Conservation (phyloP, 64 coral and sea anemone genomes). For the Pocillopora verrucosa region DNA sequence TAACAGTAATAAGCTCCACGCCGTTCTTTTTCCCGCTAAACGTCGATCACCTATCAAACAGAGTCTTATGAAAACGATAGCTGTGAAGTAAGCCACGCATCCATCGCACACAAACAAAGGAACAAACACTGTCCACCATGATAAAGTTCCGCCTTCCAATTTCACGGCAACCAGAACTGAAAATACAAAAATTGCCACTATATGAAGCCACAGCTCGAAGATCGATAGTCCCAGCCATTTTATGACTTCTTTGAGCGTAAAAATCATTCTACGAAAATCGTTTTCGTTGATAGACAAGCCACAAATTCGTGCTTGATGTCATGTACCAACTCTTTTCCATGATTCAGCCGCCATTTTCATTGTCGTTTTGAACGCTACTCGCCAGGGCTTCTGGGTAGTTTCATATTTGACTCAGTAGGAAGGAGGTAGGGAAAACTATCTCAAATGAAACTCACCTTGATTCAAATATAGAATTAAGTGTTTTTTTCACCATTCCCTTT, state of each 20-base stretch:
- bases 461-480: background rate
- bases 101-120: conserved; percentile 94
- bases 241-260: conserved; percentile 85
- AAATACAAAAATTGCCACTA: conserved; percentile 76
- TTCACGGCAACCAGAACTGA: conserved; percentile 91
- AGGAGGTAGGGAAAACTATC: background rate
- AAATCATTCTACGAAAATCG: conserved; percentile 74
- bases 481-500: background rate
- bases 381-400: conserved; percentile 40
- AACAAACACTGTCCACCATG: conserved; percentile 97
- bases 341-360: conserved; percentile 59
- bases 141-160: conserved; percentile 60
- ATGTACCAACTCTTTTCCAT: conserved; percentile 32
- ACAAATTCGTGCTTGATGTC: conserved; percentile 20
- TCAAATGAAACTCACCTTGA: background rate
- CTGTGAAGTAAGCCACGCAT: conserved; percentile 85
- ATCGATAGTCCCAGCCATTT: conserved; percentile 93
- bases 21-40: conserved; percentile 83
- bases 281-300: background rate
- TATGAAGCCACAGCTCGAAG: conserved; percentile 94
- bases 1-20: conserved; percentile 77
- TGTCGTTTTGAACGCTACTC: background rate
- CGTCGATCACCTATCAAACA: conserved; percentile 66
- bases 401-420: background rate
- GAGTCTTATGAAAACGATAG: conserved; percentile 95